Evolutionary conservation across 2,113 vertebrate species (phyloP), one percentile per base, ranked within the genome.

Genomic region (Hemiscyllium ocellatum): DNA sequence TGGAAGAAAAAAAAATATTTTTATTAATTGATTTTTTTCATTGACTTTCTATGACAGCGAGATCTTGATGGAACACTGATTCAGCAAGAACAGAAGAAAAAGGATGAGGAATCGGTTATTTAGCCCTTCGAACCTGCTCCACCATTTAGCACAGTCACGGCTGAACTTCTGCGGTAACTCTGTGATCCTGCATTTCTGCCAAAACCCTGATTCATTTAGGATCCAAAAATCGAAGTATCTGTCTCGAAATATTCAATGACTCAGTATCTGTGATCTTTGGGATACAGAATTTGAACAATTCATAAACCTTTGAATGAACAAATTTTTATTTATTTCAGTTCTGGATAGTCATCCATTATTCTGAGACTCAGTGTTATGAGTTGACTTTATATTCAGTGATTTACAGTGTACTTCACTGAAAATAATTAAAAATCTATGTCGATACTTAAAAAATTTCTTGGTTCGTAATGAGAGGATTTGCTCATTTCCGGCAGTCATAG

Each of bases 1-100:
- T 61, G 56, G 12, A 61, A 61, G 56, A 61, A 61, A 10, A 61
- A 61, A 61, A 61, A 1, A 68, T 68, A 22, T 93, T 68, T 91
- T 47, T 47, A 47, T 61, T 66, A 61, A 93, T 93, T 93, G 6
- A 91, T 1, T 68, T 91, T 91, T 47, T 61, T 66, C 89, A 93
- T 93, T 93, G 6, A 91, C n/a, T 66, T 91, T 91, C 47, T 87
- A 17, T 91, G 61, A 93, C n/a, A 37, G 33, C 66, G 65, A 93
- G 37, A 66, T 93, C 61, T 24, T 93, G 61, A 37, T 93, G 37
- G 89, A 93, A 93, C 33, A 66, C n/a, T 66, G n/a, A 65, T 22
- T 42, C 29, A 65, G 65, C 37, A 66, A 33, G 4, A 33, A 13
- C 29, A 13, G 10, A 76, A 76, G 8, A 10, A 33, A 76, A 33